phyloP scores from a whole-genome alignment of 1,140 invertebrate species.

The Solenopsis fugax region DNA sequence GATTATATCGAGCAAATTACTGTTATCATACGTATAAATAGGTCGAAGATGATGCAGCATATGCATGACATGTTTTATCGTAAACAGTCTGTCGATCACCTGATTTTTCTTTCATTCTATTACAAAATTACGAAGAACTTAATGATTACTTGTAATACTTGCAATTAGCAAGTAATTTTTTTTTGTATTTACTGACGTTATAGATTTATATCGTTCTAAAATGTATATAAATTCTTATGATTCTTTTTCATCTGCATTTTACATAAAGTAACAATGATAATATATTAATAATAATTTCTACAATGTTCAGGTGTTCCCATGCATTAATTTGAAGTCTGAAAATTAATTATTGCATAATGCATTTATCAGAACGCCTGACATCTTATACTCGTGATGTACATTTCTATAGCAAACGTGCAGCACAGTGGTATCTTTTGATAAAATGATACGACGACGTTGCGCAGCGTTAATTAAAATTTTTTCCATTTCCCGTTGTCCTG shows the following conservation, averaged over 20 bases:
- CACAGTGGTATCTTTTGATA: background rate
- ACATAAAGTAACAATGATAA: background rate
- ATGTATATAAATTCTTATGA: background rate
- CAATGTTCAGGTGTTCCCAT: background rate
- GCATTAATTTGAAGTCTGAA: background rate
- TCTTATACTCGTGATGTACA: background rate
- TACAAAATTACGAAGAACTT: constrained; percentile 21
- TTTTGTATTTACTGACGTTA: background rate
- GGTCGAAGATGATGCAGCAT: too few species aligned
- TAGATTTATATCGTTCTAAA: background rate
- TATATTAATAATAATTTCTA: background rate
- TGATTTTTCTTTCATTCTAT: background rate
- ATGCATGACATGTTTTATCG: too few species aligned
- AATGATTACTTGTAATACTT: background rate
- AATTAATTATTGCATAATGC: background rate
- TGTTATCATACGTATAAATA: background rate
- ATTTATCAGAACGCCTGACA: background rate
- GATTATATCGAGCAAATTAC: background rate
- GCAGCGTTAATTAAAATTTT: constrained; percentile 44
- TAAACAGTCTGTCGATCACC: too few species aligned
- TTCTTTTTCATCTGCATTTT: background rate
- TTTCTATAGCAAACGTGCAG: background rate
- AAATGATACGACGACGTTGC: constrained; percentile 4
- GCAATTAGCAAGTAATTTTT: background rate
- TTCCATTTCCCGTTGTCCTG: constrained; percentile 34